Evolutionary conservation across 1,140 invertebrate genomes (phyloP), one percentile per base, ranked within the genome.

Genomic region (Whitmania pigra): DNA sequence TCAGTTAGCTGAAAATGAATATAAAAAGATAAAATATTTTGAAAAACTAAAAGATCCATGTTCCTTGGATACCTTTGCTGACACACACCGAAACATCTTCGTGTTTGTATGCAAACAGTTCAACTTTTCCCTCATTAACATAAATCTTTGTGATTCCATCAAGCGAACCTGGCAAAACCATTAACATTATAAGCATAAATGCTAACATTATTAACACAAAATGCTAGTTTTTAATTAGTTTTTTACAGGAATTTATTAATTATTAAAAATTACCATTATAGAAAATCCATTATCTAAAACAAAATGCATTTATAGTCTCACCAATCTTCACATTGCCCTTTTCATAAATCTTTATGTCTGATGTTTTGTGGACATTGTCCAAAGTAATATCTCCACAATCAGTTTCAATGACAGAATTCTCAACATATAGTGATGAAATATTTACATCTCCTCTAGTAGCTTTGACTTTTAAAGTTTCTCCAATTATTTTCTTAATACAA

Each of bases 401-500:
- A 22, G 57, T 63, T 63, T 22, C 29, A 25, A 63, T 63, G 57
- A 25, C 29, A 6, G 57, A 63, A 25, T 63, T 22, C 22, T 22
- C 29, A 63, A 63, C 57, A 31, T 63, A 63, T 20, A 63, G 22
- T 63, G 57, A 63, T 22, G 22, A 25, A 31, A 63, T 63, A 31
- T 3, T 25, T 25, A 63, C 57, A 63, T 63, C 57, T 63, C 57
- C 57, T 13, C 29, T 25, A 63, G 9, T 63, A 63, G 57, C 29
- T 63, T 22, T 25, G 22, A 31, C 57, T 63, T 63, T 22, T 25
- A 63, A 63, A 25, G 13, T 63, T 63, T 63, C 57, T 63, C 57
- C 57, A 63, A 63, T 63, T 13, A 63, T 63, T 63, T 63, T 63
- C 57, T 63, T 31, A 31, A 31, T 31, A 63, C 29, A 25, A 25